These are phyloP conservation scores for Leptoclinus maculatus DNA, from an alignment of 2,797 vertebrate genomes.

Conservation along the genomic window DNA sequence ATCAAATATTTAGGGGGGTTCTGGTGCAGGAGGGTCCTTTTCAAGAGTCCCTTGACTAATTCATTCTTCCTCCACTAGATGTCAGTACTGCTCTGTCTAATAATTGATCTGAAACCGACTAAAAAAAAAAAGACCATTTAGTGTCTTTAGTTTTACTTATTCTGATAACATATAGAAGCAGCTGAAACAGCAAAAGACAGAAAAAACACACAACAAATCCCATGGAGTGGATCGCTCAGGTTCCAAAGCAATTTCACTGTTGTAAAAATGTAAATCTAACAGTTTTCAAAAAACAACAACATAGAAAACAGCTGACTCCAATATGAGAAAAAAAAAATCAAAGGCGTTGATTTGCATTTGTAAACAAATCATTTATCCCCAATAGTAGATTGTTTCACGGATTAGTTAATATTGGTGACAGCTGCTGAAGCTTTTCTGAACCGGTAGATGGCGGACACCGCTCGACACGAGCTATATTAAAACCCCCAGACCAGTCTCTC, in stretches of 20 bases:
- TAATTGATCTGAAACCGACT: neutral
- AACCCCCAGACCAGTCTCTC: neutral
- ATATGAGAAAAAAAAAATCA: neutral
- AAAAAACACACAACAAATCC: neutral
- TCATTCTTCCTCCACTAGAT: constrained; percentile 64
- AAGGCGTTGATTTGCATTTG: neutral
- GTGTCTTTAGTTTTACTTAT: neutral
- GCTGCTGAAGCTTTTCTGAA: neutral
- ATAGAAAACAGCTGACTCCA: neutral
- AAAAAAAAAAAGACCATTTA: neutral
- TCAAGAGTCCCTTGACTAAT: neutral
- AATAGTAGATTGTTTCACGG: neutral
- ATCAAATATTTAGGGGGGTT: neutral
- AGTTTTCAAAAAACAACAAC: no score
- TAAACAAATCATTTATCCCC: neutral
- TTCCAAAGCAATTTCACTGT: neutral
- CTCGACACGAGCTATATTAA: constrained; percentile 7
- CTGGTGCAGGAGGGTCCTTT: neutral
- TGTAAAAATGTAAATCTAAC: neutral
- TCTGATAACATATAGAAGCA: neutral
- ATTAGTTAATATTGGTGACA: neutral
- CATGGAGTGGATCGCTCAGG: neutral
- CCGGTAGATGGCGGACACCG: constrained; percentile 61
- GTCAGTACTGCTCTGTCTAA: constrained; percentile 35
- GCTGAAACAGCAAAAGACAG: neutral